phyloP scores from a whole-genome alignment of 2,797 vertebrate genomes.

The Tenualosa ilisha region DNA sequence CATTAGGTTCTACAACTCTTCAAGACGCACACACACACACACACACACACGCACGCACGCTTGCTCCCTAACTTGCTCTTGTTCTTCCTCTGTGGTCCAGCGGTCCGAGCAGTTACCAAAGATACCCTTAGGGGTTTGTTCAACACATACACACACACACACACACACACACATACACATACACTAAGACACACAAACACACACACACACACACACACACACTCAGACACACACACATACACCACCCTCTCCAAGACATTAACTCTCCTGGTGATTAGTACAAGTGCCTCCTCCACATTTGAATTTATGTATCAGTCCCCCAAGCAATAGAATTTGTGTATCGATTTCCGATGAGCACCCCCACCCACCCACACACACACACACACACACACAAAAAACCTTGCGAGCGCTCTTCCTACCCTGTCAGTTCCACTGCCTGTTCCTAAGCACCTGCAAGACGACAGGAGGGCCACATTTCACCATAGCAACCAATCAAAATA shows the following conservation, averaged over 20 bases:
- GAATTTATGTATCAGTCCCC: constrained; percentile 7
- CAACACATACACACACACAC: constrained; percentile 36
- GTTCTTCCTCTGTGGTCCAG: neutral
- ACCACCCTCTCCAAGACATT: neutral
- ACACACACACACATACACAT: neutral
- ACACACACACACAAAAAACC: no score
- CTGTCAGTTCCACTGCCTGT: neutral
- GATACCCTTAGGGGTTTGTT: neutral
- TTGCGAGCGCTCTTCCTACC: neutral
- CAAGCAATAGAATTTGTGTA: neutral
- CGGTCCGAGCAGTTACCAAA: neutral
- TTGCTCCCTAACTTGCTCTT: neutral
- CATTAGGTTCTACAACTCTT: neutral
- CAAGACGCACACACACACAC: neutral
- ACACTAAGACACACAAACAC: constrained; percentile 33
- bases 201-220: constrained; percentile 36
- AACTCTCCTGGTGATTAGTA: neutral
- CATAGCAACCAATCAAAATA: constrained; percentile 17
- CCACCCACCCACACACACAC: no score
- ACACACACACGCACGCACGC: neutral
- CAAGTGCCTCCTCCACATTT: constrained; percentile 16
- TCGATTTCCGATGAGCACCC: neutral
- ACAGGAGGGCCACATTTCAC: constrained; percentile 17
- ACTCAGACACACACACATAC: constrained; percentile 4
- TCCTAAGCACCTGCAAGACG: neutral